Evolutionary conservation across 2,113 vertebrate species (phyloP), one percentile per base, ranked within the genome.

Genomic region (Toxotes jaculatrix): DNA sequence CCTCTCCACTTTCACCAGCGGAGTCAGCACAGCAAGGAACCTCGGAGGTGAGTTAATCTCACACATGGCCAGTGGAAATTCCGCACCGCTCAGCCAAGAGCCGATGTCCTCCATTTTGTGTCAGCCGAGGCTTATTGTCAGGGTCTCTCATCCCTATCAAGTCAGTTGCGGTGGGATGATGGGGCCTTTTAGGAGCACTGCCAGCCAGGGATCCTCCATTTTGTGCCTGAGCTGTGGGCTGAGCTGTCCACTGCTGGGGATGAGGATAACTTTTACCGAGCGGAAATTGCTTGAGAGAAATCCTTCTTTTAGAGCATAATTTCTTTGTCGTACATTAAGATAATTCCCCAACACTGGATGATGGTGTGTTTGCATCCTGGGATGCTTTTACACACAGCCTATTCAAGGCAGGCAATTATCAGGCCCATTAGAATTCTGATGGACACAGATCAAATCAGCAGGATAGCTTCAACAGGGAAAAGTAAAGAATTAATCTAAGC

Each of bases 21-120:
- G 80, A 80, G 73, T 89, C 77, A 88, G 87, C 74, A 45, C 75
- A 76, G 78, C 64, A 45, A 63, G 60, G 62, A 63, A 72, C 75
- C 74, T 87, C 43, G 3, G 74, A 88, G 82, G 84, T 79, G 62
- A 75, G 82, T 79, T 88, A 82, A 92, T 89, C 80, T 89, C 71
- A 86, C 77, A 85, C 83, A 71, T 74, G 74, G 78, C 79, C 74
- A 34, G 66, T 27, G 59, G 80, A 88, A 88, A 88, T 79, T 80
- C 83, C 74, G 32, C 31, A 47, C 60, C 5, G 19, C 68, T 84
- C 78, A 56, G 59, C 79, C 76, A 60, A 76, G 27, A 83, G 57
- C 61, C n/a, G 6, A 43, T 53, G 65, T 79, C 85, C 79, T 89
- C 81, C 74, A 87, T 91, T 90, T 87, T 90, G 80, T 82, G 55